phyloP scores from a whole-genome alignment of 2,888 invertebrate species.

The Empis stercorea region DNA sequence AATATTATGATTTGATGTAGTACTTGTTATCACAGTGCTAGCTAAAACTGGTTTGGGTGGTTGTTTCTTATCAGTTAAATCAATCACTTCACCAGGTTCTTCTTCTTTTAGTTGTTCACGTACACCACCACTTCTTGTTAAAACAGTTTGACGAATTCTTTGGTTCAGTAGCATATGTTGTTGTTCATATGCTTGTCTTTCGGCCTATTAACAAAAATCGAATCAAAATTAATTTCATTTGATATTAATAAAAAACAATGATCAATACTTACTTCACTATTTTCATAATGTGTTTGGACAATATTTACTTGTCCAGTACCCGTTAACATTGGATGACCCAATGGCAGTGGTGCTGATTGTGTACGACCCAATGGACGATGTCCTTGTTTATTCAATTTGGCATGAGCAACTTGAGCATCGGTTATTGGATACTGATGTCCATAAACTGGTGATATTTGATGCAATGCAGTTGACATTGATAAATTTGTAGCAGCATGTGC shows the following conservation, averaged over 20 bases:
- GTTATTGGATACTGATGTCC: constrained; percentile 40
- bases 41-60: constrained; percentile 40
- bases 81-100: constrained; percentile 50
- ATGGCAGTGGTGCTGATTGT: constrained; percentile 82
- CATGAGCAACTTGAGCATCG: constrained; percentile 51
- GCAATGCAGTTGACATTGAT: constrained; percentile 16
- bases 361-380: constrained; percentile 81
- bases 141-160: constrained; percentile 76
- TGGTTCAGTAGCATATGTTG: constrained; percentile 58
- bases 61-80: constrained; percentile 57
- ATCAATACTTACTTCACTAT: constrained; percentile 33
- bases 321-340: constrained; percentile 76
- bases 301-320: constrained; percentile 33
- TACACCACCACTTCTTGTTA: constrained; percentile 56
- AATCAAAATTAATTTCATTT: too few relatives aligned
- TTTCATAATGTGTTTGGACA: constrained; percentile 35
- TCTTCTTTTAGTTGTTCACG: constrained; percentile 49
- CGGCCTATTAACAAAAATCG: constrained; percentile 25
- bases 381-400: constrained; percentile 55
- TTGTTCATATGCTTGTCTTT: constrained; percentile 42
- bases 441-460: constrained; percentile 22
- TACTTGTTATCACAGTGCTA: constrained; percentile 36
- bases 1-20: constrained; percentile 26
- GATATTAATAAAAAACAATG: too few relatives aligned
- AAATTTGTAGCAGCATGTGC: constrained; percentile 27